These are phyloP conservation scores for Anodontia alba DNA, from an alignment of 2,888 invertebrate species.

Conservation along the genomic window DNA sequence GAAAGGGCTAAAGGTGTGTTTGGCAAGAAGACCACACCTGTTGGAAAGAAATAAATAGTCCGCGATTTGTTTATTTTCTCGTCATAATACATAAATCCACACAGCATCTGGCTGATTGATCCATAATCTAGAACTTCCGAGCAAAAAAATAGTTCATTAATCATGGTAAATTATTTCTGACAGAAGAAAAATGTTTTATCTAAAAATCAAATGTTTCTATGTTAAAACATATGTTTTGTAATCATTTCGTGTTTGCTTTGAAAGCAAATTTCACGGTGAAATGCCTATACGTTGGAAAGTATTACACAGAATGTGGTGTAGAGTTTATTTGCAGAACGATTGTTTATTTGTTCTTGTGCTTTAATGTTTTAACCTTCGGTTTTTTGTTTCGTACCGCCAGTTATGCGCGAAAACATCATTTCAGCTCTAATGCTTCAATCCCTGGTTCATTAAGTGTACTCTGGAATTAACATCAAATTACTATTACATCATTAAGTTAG, in stretches of 20 bases:
- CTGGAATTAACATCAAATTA: conserved; percentile 1
- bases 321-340: not conserved
- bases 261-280: conserved; percentile 29
- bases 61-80: not conserved
- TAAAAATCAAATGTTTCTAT: conserved; percentile 31
- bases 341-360: conserved; percentile 34
- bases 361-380: conserved; percentile 36
- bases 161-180: conserved; percentile 45
- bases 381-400: conserved; percentile 13
- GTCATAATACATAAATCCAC: not conserved
- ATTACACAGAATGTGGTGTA: not conserved
- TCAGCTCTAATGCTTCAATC: not conserved
- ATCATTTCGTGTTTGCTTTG: conserved; percentile 41
- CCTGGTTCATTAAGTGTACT: conserved; percentile 6
- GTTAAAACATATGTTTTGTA: conserved; percentile 48
- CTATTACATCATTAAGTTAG: not conserved
- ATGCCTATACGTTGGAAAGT: not conserved
- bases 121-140: conserved; percentile 45
- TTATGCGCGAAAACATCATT: conserved; percentile 26
- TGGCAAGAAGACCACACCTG: conserved; percentile 16
- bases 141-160: conserved; percentile 14
- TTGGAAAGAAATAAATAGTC: not conserved
- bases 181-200: conserved; percentile 51
- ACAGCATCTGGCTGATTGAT: conserved; percentile 36
- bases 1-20: too few species aligned